Evolutionary conservation across 1,140 invertebrate genomes (phyloP), one percentile per base, ranked within the genome.

Genomic region (Saccostrea echinata): DNA sequence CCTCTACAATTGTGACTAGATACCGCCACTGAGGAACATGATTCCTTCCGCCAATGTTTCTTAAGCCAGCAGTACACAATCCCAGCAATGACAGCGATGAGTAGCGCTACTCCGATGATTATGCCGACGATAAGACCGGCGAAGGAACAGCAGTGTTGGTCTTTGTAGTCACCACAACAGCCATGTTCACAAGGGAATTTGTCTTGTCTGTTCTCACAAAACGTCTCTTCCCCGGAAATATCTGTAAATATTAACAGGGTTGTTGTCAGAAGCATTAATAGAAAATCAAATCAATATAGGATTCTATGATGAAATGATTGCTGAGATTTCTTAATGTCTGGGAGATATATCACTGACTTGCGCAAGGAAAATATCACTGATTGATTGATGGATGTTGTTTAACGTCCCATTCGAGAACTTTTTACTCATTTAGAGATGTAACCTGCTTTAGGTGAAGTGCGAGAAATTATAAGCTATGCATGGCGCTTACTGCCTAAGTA

Each of bases 31-130:
- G 27, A 3, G 11, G 21, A 12, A 33, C 52, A 53, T 18, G 43
- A 24, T 9, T 57, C 52, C 52, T 55, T 21, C 33, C 80, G 21
- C 33, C 86, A 81, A 9, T 64, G 51, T 33, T 87, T 87, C 55
- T 87, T 87, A 16, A 87, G 55, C 52, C 81, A 87, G 80, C 86
- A 87, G 86, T 87, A 87, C 11, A 87, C 30, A 11, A 87, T 81
- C 33, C 86, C 86, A 3, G 86, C 86, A 30, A 87, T 83, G 18
- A 87, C 51, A 21, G 76, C 80, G 27, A 87, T 87, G 30, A 87
- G 81, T 12, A 87, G 86, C 52, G 76, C 86, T 27, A 83, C 80
- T 18, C 86, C 86, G 3, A 87, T 61, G 11, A 87, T 64, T 11
- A 87, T 87, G 16, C 86, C 86, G 21, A 87, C 86, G 30, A 87